These are phyloP conservation scores for Hirundichthys speculiger DNA, from an alignment of 2,113 vertebrate species.

Conservation along the genomic window DNA sequence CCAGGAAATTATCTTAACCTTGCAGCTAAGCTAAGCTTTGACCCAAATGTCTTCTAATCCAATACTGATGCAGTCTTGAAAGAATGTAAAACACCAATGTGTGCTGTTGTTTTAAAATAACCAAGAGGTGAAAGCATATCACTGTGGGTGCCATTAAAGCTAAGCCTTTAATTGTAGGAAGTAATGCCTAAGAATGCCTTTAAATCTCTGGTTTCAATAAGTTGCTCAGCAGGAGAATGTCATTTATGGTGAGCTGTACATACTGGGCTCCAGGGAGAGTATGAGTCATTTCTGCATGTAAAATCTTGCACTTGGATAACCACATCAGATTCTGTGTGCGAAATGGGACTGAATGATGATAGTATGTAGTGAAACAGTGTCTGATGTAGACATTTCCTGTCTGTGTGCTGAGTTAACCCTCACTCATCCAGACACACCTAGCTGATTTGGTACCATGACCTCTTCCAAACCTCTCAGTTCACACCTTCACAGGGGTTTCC, in stretches of 20 bases:
- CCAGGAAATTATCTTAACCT: constrained; percentile 31
- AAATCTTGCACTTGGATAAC: constrained; percentile 49
- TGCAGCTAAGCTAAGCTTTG: constrained; percentile 33
- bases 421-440: constrained; percentile 64
- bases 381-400: constrained; percentile 4
- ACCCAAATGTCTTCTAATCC: constrained; percentile 39
- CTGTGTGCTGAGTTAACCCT: background rate
- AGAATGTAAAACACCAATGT: constrained; percentile 37
- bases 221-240: background rate
- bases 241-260: constrained; percentile 6
- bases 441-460: constrained; percentile 45
- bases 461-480: constrained; percentile 37
- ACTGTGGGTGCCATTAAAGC: background rate
- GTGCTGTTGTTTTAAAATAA: constrained; percentile 31
- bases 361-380: background rate
- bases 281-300: constrained; percentile 37
- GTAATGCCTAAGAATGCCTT: constrained; percentile 15
- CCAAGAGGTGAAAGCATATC: constrained; percentile 25
- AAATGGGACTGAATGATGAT: constrained; percentile 29
- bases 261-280: constrained; percentile 5
- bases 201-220: constrained; percentile 11
- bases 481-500: constrained; percentile 27
- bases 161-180: constrained; percentile 16
- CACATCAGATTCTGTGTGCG: constrained; percentile 29
- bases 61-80: constrained; percentile 37